These are phyloP conservation scores for Dendrolimus punctatus DNA, from an alignment of 1,140 invertebrate genomes.

Conservation along the genomic window DNA sequence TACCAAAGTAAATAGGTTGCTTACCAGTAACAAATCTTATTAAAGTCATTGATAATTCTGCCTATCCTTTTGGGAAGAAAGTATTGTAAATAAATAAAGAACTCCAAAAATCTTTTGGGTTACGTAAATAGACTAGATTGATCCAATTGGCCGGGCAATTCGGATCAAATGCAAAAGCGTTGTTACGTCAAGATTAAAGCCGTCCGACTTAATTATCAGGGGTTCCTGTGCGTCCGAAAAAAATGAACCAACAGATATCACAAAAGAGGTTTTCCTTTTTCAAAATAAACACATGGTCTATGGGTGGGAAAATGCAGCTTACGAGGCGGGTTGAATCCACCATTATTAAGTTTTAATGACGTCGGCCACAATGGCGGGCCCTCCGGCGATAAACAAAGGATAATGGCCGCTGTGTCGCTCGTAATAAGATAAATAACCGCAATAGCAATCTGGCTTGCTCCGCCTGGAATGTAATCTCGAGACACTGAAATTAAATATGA, in stretches of 20 bases:
- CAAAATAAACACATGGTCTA: slow-evolving; percentile 26
- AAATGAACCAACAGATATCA: slow-evolving; percentile 14
- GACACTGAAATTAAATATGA: slow-evolving; percentile 27
- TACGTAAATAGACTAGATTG: not conserved
- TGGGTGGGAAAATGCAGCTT: slow-evolving; percentile 19
- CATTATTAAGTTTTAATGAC: slow-evolving; percentile 61
- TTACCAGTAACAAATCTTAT: too few relatives aligned
- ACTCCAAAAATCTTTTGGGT: not conserved
- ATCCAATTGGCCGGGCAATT: not conserved
- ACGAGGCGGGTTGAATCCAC: slow-evolving; percentile 30
- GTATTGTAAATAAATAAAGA: too few relatives aligned
- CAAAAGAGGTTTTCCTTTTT: slow-evolving; percentile 14
- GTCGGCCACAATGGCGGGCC: slow-evolving; percentile 28
- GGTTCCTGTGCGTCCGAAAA: slow-evolving; percentile 10
- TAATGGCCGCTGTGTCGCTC: slow-evolving; percentile 35
- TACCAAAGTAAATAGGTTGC: too few relatives aligned
- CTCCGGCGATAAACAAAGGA: slow-evolving; percentile 43
- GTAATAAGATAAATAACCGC: slow-evolving; percentile 41
- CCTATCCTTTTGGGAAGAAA: too few relatives aligned
- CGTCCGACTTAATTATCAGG: slow-evolving; percentile 13
- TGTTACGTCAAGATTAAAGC: slow-evolving; percentile 9
- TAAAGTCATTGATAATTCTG: too few relatives aligned
- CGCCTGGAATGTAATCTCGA: slow-evolving; percentile 20
- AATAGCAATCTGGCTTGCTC: slow-evolving; percentile 16
- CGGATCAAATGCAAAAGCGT: not conserved